A percentile compares a stretch with the other conserved stretches of the same genome.
Evolutionary conservation across 1,140 invertebrate genomes (phyloP).

Genomic region (Drosophila lowei): DNA sequence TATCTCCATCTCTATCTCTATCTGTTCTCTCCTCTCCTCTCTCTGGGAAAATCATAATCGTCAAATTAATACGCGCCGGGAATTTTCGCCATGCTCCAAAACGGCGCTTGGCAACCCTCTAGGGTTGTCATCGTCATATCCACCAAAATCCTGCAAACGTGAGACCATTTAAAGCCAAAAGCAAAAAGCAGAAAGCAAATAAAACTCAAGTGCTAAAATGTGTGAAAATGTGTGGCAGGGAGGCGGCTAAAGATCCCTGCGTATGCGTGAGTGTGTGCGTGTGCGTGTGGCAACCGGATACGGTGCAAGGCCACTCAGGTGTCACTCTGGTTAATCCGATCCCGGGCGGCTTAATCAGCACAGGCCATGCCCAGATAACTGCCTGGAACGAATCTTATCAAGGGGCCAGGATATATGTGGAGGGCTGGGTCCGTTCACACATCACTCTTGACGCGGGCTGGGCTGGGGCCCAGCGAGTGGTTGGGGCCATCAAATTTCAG

Average conservation of each 20-base stretch:
- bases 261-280: background rate
- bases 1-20: too few species aligned
- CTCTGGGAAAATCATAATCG: conserved; percentile 73
- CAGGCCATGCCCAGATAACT: conserved; percentile 33
- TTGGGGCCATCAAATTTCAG: conserved; percentile 78
- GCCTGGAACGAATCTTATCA: conserved; percentile 32
- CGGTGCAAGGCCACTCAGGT: conserved; percentile 54
- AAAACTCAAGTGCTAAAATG: conserved; percentile 71
- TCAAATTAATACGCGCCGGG: conserved; percentile 68
- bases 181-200: conserved; percentile 48
- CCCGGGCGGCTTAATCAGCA: conserved; percentile 53
- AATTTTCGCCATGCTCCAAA: conserved; percentile 60
- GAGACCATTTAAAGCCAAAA: conserved; percentile 75
- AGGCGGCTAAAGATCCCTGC: background rate
- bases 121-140: conserved; percentile 2
- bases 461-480: conserved; percentile 54
- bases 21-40: too few species aligned
- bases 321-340: conserved; percentile 56
- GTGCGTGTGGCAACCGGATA: conserved; percentile 1
- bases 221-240: conserved; percentile 22
- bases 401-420: background rate
- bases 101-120: conserved; percentile 46
- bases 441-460: conserved; percentile 25
- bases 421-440: background rate
- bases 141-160: conserved; percentile 58